These are phyloP conservation scores for Ictalurus furcatus DNA, from an alignment of 2,113 vertebrate genomes.

Conservation along the genomic window DNA sequence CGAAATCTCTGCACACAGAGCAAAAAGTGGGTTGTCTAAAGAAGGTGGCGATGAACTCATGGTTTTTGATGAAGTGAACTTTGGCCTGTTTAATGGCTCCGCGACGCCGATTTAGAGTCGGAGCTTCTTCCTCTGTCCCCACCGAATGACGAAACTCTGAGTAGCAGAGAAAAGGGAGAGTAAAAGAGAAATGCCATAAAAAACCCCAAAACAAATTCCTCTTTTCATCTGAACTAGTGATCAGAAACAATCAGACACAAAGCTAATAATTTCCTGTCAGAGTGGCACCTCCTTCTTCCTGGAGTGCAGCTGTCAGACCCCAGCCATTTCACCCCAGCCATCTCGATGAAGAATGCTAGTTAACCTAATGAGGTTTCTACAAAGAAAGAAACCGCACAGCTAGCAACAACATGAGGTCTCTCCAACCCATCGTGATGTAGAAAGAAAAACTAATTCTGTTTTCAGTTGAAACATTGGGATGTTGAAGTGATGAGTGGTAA, in stretches of 20 bases:
- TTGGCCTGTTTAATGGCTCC: constrained; percentile 97
- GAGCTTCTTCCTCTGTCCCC: constrained; percentile 73
- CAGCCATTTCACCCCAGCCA: not conserved
- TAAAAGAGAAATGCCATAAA: not conserved
- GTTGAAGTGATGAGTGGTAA: not conserved
- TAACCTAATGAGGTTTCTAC: not conserved
- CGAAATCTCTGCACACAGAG: constrained; percentile 94
- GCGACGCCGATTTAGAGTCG: constrained; percentile 86
- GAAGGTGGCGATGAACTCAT: constrained; percentile 95
- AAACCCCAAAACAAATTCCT: not conserved
- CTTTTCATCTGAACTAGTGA: not conserved
- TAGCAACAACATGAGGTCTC: not conserved
- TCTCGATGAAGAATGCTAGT: not conserved
- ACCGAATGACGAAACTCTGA: constrained; percentile 47
- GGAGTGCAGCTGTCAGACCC: not conserved
- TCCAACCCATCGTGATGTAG: not conserved
- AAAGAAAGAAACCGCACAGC: not conserved
- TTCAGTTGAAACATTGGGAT: too few relatives aligned
- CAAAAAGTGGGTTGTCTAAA: constrained; percentile 95
- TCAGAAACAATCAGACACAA: not conserved
- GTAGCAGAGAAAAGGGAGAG: constrained; percentile 12
- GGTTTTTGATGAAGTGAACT: constrained; percentile 91
- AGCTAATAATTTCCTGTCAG: constrained; percentile 1
- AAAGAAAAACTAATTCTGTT: not conserved
- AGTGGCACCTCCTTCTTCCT: not conserved